Conservation (phyloP, 2,797 vertebrate genomes). For the Amazona ochrocephala region DNA sequence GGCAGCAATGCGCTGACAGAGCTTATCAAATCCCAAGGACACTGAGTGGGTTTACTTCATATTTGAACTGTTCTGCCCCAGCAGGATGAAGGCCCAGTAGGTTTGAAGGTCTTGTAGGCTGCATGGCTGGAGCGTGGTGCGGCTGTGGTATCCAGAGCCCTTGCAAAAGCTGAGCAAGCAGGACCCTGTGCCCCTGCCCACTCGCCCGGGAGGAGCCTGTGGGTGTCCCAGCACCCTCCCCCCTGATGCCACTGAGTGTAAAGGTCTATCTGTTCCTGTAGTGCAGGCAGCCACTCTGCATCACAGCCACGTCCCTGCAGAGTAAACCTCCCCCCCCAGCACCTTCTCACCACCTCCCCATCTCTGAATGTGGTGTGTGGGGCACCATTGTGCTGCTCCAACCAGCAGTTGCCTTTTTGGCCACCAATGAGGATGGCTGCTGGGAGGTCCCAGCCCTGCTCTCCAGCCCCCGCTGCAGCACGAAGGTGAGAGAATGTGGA, state of each 20-base stretch:
- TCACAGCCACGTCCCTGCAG: fast-evolving
- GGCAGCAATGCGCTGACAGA: not conserved
- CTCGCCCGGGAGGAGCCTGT: fast-evolving
- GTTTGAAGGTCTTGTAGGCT: not conserved
- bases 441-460: fast-evolving
- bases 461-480: fast-evolving
- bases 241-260: fast-evolving
- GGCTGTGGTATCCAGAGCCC: not conserved
- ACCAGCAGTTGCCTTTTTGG: not conserved
- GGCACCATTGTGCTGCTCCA: not conserved
- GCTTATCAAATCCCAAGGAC: not conserved
- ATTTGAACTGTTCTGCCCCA: not conserved
- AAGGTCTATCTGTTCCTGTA: fast-evolving
- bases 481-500: not conserved
- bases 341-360: fast-evolving
- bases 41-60: not conserved
- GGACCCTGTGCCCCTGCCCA: fast-evolving
- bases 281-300: fast-evolving
- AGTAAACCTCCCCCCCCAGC: not conserved
- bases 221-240: not conserved
- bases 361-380: fast-evolving
- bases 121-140: fast-evolving
- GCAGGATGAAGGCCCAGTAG: not conserved
- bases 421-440: not conserved
- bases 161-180: not conserved